phyloP scores from a whole-genome alignment of 1,140 invertebrate species.

The Vanessa atalanta region DNA sequence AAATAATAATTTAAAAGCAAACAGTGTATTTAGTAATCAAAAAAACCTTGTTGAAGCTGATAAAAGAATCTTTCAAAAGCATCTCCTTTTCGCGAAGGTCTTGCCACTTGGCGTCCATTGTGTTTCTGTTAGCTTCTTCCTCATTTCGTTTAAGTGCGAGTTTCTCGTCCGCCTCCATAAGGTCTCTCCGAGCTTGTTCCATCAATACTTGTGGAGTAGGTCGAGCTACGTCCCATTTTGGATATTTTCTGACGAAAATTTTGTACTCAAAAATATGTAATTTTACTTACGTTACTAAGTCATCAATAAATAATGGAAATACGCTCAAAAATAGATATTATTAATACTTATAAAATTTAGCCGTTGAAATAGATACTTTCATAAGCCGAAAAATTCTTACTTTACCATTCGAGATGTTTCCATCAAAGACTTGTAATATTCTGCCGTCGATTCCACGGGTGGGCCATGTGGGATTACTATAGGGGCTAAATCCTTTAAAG shows the following conservation, averaged over 20 bases:
- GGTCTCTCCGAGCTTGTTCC: constrained; percentile 76
- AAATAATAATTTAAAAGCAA: too few relatives aligned
- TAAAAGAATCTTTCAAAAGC: constrained; percentile 80
- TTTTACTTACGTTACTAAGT: too few relatives aligned
- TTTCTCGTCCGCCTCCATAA: constrained; percentile 74
- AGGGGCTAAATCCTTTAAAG: constrained; percentile 71
- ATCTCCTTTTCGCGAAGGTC: constrained; percentile 77
- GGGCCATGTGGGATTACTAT: constrained; percentile 76
- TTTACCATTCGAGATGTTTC: constrained; percentile 69
- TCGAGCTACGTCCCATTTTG: constrained; percentile 82
- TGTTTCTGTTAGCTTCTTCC: constrained; percentile 57
- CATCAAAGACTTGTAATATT: constrained; percentile 77
- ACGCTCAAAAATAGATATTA: too few relatives aligned
- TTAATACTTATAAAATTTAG: background rate
- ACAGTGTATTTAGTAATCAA: too few relatives aligned
- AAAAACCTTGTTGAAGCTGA: constrained; percentile 81
- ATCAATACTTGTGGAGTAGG: constrained; percentile 78
- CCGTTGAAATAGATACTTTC: background rate
- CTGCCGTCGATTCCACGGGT: constrained; percentile 69
- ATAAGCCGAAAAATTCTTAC: constrained; percentile 45
- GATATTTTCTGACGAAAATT: constrained; percentile 76
- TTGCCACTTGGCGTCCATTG: constrained; percentile 80
- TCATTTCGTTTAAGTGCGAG: constrained; percentile 72
- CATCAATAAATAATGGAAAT: too few relatives aligned
- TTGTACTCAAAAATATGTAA: background rate